Evolutionary conservation across 2,888 invertebrate genomes (phyloP).

Genomic region (Reticulitermes lucifugus): DNA sequence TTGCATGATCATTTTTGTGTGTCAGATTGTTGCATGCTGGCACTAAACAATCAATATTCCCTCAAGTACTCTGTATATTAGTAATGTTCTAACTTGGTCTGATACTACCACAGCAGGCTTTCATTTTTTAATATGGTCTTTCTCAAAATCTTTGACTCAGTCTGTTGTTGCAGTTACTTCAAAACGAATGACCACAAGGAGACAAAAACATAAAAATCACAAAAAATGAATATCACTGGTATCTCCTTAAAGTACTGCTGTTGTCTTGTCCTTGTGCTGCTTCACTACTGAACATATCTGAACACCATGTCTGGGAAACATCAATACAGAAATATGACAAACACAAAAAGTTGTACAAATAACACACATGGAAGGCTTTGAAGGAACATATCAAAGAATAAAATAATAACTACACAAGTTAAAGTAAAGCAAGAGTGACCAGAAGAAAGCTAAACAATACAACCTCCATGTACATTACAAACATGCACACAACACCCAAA

Average conservation of each 20-base stretch:
- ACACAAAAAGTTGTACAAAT: slow-evolving; percentile 33
- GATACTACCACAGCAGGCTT: too few species aligned
- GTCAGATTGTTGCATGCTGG: too few species aligned
- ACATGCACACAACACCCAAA: slow-evolving; percentile 44
- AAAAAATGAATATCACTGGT: slow-evolving; percentile 12
- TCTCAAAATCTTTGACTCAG: too few species aligned
- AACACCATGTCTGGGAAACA: slow-evolving; percentile 17
- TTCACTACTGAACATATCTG: slow-evolving; percentile 31
- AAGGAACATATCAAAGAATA: slow-evolving; percentile 20
- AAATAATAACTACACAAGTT: slow-evolving; percentile 1
- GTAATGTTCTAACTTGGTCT: too few species aligned
- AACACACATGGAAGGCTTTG: slow-evolving; percentile 42
- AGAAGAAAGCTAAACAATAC: slow-evolving; percentile 37
- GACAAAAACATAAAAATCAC: neutral
- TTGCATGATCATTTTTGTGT: too few species aligned
- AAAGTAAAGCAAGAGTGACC: slow-evolving; percentile 22
- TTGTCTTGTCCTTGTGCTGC: slow-evolving; percentile 7
- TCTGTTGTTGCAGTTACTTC: too few species aligned
- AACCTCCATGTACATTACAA: slow-evolving; percentile 37
- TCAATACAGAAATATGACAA: slow-evolving; percentile 11
- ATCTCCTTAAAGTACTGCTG: slow-evolving; percentile 26
- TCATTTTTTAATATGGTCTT: too few species aligned
- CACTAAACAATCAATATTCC: too few species aligned
- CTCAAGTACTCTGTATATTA: too few species aligned
- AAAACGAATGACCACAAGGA: too few species aligned